Evolutionary conservation across 2,797 vertebrate species (phyloP).

Genomic region (Sebastolobus alascanus): DNA sequence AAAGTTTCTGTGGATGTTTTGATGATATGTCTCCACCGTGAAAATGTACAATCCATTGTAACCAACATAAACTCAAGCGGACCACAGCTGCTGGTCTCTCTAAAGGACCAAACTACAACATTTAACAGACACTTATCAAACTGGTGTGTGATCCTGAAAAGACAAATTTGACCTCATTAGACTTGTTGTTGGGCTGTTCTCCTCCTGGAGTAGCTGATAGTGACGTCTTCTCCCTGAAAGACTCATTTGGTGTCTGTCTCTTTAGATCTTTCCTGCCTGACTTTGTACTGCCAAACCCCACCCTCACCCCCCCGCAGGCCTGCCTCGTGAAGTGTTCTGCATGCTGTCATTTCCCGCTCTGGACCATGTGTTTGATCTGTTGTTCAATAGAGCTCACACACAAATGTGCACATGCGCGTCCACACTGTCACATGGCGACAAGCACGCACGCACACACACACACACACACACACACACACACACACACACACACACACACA

Average conservation of each 20-base stretch:
- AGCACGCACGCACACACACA: conserved; percentile 13
- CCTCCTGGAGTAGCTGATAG: conserved; percentile 30
- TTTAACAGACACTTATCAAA: conserved; percentile 6
- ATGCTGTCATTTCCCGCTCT: conserved; percentile 65
- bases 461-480: conserved; percentile 22
- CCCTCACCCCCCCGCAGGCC: conserved; percentile 14
- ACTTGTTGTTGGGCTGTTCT: background rate
- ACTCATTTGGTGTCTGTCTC: conserved; percentile 53
- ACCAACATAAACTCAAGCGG: conserved; percentile 11
- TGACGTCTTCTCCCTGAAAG: conserved; percentile 47
- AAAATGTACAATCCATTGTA: conserved; percentile 12
- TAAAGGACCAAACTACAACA: conserved; percentile 2
- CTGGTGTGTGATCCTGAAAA: background rate
- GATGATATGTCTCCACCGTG: conserved; percentile 25
- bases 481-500: conserved; percentile 18
- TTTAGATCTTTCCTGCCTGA: conserved; percentile 59
- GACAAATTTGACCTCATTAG: background rate
- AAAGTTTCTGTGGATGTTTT: conserved; percentile 28
- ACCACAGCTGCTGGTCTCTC: conserved; percentile 10
- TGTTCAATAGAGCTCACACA: conserved; percentile 36
- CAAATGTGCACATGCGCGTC: background rate
- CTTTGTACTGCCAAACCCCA: conserved; percentile 56
- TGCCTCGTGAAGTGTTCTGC: conserved; percentile 52
- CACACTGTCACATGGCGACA: background rate
- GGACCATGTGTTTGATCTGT: conserved; percentile 65